phyloP scores from a whole-genome alignment of 2,797 vertebrate species.

The Phyllotis vaccarum region DNA sequence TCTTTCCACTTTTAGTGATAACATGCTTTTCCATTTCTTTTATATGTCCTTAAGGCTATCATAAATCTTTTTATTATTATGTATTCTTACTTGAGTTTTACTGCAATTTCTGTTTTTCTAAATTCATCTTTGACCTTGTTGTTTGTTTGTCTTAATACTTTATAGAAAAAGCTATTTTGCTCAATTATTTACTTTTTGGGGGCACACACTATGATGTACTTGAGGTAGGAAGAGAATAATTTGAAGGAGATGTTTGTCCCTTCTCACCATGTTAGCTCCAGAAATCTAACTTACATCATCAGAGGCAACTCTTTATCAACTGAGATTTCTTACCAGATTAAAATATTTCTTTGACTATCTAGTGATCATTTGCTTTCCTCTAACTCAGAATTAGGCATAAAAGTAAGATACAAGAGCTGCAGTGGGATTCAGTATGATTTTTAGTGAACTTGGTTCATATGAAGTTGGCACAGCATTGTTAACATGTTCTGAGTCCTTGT shows the following conservation, averaged over 20 bases:
- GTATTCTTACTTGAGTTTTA: not conserved
- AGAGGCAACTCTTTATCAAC: not conserved
- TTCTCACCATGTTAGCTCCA: too few relatives aligned
- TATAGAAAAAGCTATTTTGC: not conserved
- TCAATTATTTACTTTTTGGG: not conserved
- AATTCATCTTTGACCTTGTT: not conserved
- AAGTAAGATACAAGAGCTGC: not conserved
- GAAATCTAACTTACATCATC: not conserved
- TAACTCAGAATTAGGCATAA: not conserved
- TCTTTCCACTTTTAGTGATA: not conserved
- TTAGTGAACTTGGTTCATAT: not conserved
- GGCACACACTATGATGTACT: not conserved
- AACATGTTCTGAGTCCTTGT: not conserved
- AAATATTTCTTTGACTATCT: not conserved
- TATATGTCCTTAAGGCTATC: not conserved
- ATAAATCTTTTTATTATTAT: not conserved
- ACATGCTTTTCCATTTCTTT: not conserved
- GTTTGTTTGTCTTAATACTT: not conserved
- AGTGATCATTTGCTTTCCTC: not conserved
- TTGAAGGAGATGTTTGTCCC: not conserved
- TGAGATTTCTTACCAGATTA: not conserved
- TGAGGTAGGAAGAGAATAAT: not conserved
- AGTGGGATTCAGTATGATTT: not conserved
- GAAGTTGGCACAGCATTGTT: accelerated
- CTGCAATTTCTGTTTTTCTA: not conserved